Percentiles rank a stretch among this genome's conserved stretches.
phyloP scores from a whole-genome alignment of 2,113 vertebrate species.

The Lampris megalopsis region DNA sequence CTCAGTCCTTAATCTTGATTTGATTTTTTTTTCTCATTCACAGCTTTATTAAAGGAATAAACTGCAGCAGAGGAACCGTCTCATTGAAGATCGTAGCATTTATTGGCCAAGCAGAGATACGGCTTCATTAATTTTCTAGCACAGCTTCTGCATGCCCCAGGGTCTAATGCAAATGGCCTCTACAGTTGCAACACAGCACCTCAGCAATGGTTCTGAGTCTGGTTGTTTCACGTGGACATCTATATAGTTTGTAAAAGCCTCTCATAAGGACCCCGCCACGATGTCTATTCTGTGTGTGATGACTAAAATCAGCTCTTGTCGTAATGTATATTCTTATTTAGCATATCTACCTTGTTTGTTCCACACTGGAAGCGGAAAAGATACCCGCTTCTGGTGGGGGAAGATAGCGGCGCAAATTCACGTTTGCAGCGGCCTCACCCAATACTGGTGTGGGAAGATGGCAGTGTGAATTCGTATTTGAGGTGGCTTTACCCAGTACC shows the following conservation, averaged over 20 bases:
- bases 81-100: constrained; percentile 17
- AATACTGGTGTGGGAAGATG: no score
- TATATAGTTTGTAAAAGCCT: not conserved
- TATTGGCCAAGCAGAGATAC: not conserved
- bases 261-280: not conserved
- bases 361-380: no score
- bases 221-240: not conserved
- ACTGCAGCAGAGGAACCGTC: not conserved
- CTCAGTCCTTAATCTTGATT: not conserved
- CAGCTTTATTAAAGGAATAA: not conserved
- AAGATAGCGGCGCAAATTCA: no score
- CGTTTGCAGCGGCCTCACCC: no score
- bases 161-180: constrained; percentile 7
- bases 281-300: not conserved
- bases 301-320: not conserved
- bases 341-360: no score
- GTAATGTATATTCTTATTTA: not conserved
- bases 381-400: no score
- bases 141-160: not conserved
- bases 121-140: constrained; percentile 2
- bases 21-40: not conserved
- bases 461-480: no score
- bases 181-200: not conserved
- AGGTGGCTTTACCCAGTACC: no score
- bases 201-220: constrained; percentile 2